Evolutionary conservation across 2,113 vertebrate genomes (phyloP), one percentile per base, ranked within the genome.

Genomic region (Oncorhynchus nerka): DNA sequence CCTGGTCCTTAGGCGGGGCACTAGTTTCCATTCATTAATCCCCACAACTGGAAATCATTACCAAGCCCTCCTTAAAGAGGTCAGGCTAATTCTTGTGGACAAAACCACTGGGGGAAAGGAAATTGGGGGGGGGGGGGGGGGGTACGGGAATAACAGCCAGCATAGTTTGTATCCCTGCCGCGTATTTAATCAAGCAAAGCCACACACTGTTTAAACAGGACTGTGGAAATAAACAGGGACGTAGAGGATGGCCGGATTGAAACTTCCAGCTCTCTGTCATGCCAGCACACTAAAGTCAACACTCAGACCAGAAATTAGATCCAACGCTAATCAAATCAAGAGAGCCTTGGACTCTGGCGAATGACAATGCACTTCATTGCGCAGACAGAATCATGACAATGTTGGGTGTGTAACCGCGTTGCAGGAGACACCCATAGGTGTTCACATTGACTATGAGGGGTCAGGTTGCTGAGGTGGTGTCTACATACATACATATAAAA

Each of bases 11-110:
- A 75, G 74, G 81, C 71, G 73, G 77, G 79, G 71, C 74, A 87
- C 76, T 51, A 81, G 79, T 90, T 91, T 89, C 89, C 88, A 90
- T 81, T 87, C 79, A 86, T 88, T 89, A 85, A 84, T 77, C 83
- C 85, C 83, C 84, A 89, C 84, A 86, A 90, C 82, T 88, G 90
- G 88, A 90, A 90, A 88, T 84, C 82, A 90, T 90, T 90, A 89
- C 71, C 26, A 4, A 0, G 65, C 48, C 55, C 4, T 39, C 71
- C 83, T 71, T 66, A 68, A 68, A 34, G 12, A 81, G 57, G 39
- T 34, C 68, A 68, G 71, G 68, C 51, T 1, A 78, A 75, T 51
- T 59, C 55, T 80, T 81, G 75, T 67, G 61, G 70, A 79, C n/a
- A 24, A 70, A 75, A 78, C 1, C 16, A 73, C 74, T 84, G 68